These are phyloP conservation scores for Tenthredo distinguenda DNA, from an alignment of 2,888 invertebrate species.

Conservation along the genomic window DNA sequence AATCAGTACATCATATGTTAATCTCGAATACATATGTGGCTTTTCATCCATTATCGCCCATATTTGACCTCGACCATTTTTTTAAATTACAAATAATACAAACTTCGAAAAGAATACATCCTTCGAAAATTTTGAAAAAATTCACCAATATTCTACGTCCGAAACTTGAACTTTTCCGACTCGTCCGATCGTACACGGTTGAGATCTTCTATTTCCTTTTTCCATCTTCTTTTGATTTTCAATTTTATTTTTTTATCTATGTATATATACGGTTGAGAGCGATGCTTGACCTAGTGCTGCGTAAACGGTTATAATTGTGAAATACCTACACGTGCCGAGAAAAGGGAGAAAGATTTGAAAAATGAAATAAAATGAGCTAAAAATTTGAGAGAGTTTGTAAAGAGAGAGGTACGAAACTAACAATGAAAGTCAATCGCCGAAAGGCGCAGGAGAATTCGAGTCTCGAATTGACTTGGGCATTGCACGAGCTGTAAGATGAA, in stretches of 20 bases:
- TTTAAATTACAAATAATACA: too few species aligned
- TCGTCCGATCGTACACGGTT: too few species aligned
- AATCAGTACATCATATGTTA: not conserved
- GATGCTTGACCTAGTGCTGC: not conserved
- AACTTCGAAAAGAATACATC: too few species aligned
- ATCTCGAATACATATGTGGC: not conserved
- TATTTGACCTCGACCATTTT: too few species aligned
- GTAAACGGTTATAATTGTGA: conserved; percentile 16
- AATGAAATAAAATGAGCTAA: not conserved
- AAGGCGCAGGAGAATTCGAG: not conserved
- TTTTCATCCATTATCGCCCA: too few species aligned
- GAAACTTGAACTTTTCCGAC: too few species aligned
- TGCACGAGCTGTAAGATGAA: not conserved
- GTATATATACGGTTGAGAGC: not conserved
- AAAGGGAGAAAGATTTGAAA: not conserved
- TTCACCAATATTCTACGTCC: too few species aligned
- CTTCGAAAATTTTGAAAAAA: too few species aligned
- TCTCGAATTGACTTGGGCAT: not conserved
- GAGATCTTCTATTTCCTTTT: too few species aligned
- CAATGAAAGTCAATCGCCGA: conserved; percentile 18
- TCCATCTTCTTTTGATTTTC: too few species aligned
- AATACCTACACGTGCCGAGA: not conserved
- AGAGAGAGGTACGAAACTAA: conserved; percentile 4
- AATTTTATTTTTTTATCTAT: too few species aligned
- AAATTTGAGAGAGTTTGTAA: not conserved